Conservation (phyloP, 1,140 invertebrate genomes). For the Drosophila trapezifrons region DNA sequence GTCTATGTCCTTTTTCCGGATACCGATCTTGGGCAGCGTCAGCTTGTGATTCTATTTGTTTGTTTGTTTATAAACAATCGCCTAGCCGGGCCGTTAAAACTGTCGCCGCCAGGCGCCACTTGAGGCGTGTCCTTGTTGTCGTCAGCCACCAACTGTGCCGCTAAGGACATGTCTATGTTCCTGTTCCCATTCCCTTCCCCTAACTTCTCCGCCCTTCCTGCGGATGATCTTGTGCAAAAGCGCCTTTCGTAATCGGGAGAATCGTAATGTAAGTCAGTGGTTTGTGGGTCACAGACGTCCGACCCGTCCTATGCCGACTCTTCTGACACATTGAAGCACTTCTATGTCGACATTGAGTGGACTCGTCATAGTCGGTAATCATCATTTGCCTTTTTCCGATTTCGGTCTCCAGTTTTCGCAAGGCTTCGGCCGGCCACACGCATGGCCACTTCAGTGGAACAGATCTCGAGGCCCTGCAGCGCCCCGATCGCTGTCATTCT, state of each 20-base stretch:
- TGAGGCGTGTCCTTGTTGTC: slow-evolving; percentile 68
- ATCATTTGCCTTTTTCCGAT: slow-evolving; percentile 14
- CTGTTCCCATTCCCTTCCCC: neutral
- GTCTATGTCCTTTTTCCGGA: slow-evolving; percentile 24
- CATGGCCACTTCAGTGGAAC: slow-evolving; percentile 66
- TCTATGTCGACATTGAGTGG: slow-evolving; percentile 75
- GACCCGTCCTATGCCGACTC: slow-evolving; percentile 21
- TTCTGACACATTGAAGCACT: slow-evolving; percentile 79
- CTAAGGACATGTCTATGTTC: slow-evolving; percentile 59
- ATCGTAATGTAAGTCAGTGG: slow-evolving; percentile 44
- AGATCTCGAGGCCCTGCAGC: slow-evolving; percentile 51
- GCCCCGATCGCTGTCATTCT: slow-evolving; percentile 58
- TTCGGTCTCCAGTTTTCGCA: slow-evolving; percentile 39
- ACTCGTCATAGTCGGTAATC: slow-evolving; percentile 54
- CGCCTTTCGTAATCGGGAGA: slow-evolving; percentile 22
- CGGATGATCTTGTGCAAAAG: slow-evolving; percentile 66
- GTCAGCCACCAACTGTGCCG: slow-evolving; percentile 73
- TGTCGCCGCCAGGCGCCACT: slow-evolving; percentile 63
- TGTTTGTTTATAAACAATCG: slow-evolving; percentile 75
- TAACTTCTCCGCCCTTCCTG: neutral
- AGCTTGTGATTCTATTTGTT: slow-evolving; percentile 33
- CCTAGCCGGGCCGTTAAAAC: slow-evolving; percentile 36
- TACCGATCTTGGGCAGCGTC: slow-evolving; percentile 26
- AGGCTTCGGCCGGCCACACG: slow-evolving; percentile 59
- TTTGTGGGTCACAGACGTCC: slow-evolving; percentile 69